phyloP scores from a whole-genome alignment of 1,140 invertebrate species.

The Leptonema lineaticorne region DNA sequence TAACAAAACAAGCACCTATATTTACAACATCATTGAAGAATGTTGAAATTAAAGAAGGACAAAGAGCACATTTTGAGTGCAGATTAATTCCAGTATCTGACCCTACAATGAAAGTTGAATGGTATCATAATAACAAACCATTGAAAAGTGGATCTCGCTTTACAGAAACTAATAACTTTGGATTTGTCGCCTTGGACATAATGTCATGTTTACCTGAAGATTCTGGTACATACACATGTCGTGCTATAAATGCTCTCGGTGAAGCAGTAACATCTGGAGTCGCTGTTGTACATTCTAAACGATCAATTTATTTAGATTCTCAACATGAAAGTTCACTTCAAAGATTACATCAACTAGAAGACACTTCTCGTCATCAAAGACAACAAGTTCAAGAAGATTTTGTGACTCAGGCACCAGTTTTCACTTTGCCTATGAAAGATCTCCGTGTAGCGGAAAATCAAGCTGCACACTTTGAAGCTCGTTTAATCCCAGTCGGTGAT shows the following conservation, averaged over 20 bases:
- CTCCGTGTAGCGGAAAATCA: constrained; percentile 86
- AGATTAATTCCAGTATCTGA: constrained; percentile 95
- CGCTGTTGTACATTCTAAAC: constrained; percentile 78
- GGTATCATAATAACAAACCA: constrained; percentile 92
- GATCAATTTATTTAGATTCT: constrained; percentile 82
- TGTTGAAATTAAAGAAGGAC: constrained; percentile 91
- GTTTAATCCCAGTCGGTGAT: constrained; percentile 94
- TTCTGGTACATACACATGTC: constrained; percentile 87
- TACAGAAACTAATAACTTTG: constrained; percentile 91
- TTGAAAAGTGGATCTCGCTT: constrained; percentile 87
- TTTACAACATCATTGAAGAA: constrained; percentile 90
- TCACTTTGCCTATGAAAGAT: constrained; percentile 87
- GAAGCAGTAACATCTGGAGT: constrained; percentile 83
- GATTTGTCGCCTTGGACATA: constrained; percentile 91
- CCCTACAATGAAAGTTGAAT: constrained; percentile 94
- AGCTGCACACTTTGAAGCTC: constrained; percentile 93
- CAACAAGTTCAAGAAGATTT: constrained; percentile 72
- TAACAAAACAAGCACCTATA: constrained; percentile 83
- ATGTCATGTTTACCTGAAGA: constrained; percentile 90
- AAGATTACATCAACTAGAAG: constrained; percentile 83
- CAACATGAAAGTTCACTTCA: constrained; percentile 81
- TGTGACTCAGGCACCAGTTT: constrained; percentile 86
- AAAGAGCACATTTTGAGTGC: constrained; percentile 94
- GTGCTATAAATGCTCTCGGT: constrained; percentile 82
- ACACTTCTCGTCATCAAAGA: constrained; percentile 70